Evolutionary conservation across 2,113 vertebrate species (phyloP), one percentile per base, ranked within the genome.

Genomic region (Neolamprologus longior): DNA sequence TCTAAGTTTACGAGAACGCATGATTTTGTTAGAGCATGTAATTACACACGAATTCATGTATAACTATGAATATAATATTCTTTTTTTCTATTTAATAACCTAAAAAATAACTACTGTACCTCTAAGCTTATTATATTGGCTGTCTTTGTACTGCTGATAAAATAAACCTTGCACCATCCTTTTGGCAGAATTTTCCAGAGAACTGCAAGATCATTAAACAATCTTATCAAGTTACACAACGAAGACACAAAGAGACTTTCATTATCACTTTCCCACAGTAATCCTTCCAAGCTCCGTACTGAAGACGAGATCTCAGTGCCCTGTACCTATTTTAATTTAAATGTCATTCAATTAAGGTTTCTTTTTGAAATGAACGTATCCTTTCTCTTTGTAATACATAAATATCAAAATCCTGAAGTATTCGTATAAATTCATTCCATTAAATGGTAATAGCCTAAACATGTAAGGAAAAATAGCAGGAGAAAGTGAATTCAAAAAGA

Each of bases 191-290:
- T 81, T 53, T 82, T 15, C 73, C 40, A 79, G 76, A 88, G 82
- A 89, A 73, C 86, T 87, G 82, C 58, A 40, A 85, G 76, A 84
- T 78, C 76, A 80, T 91, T 84, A 83, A 89, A 85, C 50, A 79
- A 83, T 88, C 83, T 88, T 52, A 88, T 91, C 86, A 88, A 17
- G 84, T 91, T 91, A 90, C 37, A 87, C 76, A 63, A 66, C 54
- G 66, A 92, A 92, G 73, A 91, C 47, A 80, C 17, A 52, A 84
- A 31, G 50, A 92, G 86, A 84, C 84, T 83, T 90, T 86, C 71
- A 93, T 93, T 89, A 92, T 81, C 86, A 52, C 87, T 90, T 89
- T 90, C 57, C 21, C 71, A 61, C 68, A 58, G 66, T 83, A 90
- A 91, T 93, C 90, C 87, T 76, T 81, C 28, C 42, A 81, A 88